Evolutionary conservation across 2,113 vertebrate species (phyloP), one percentile per base, ranked within the genome.

Genomic region (Phoxinus phoxinus): DNA sequence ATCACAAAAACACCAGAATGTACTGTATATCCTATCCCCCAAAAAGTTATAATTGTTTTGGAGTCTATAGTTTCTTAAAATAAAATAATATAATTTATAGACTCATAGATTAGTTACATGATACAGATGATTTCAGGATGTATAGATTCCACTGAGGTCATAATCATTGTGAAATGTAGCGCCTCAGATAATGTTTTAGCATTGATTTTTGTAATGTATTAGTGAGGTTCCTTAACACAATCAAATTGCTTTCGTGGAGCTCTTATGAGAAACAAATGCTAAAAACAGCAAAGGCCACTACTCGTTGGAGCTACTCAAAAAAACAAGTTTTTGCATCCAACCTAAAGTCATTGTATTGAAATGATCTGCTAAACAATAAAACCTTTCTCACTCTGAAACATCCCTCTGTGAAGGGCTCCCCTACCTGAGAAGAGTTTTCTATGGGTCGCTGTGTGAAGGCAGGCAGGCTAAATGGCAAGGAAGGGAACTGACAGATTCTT

Each of bases 401-500:
- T 23, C 61, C 61, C 79, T 32, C 58, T 81, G 59, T 65, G 59
- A 81, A 15, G 19, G 41, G 79, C 61, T 81, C 79, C 61, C 44
- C 79, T 69, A 69, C 44, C 61, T 51, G 44, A 35, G 61, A 51
- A 81, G 46, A 69, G 30, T 78, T 41, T 84, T 84, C 84, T 67
- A 84, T 46, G 65, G 48, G 65, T 84, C 48, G 23, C 46, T 86
- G 51, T 84, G 63, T 75, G 53, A 58, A 81, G 76, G 41, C 67
- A 53, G 46, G 37, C n/a, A 56, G 44, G 44, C 41, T 86, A 84
- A 88, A 86, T 89, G 58, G 88, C 87, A 90, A 84, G 88, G 81
- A 75, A 88, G 59, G 85, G 85, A 89, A 91, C 85, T 85, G 85
- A 90, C 85, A 93, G 91, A 93, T 93, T 92, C 92, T 93, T 93